phyloP scores from a whole-genome alignment of 2,797 vertebrate species.

The Cyclura pinguis region DNA sequence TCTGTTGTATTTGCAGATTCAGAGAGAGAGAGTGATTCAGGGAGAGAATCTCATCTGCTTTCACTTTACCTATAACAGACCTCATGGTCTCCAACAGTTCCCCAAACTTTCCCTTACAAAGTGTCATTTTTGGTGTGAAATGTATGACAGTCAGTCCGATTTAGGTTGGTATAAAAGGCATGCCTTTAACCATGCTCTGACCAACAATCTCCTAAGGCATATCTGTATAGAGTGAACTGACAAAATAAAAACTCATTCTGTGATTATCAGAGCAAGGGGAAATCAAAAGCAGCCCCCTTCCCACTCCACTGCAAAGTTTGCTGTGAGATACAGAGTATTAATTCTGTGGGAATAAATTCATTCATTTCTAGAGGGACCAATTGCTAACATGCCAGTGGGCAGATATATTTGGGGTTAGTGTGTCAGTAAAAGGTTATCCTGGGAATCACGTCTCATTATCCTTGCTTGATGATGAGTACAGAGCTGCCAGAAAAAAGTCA shows the following conservation, averaged over 20 bases:
- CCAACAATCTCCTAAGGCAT: background rate
- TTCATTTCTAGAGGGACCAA: conserved; percentile 34
- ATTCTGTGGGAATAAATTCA: conserved; percentile 37
- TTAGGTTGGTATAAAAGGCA: background rate
- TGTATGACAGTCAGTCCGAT: background rate
- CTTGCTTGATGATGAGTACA: conserved; percentile 36
- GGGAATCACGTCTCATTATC: conserved; percentile 44
- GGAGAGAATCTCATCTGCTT: background rate
- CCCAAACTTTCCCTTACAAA: background rate
- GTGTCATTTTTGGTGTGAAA: background rate
- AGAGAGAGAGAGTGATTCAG: no score
- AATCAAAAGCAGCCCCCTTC: background rate
- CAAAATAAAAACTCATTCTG: background rate
- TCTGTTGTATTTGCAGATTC: no score
- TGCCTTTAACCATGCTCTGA: background rate
- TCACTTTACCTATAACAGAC: background rate
- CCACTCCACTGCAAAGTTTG: background rate
- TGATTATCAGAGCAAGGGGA: conserved; percentile 26
- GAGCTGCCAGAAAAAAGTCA: conserved; percentile 6
- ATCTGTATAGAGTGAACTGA: background rate
- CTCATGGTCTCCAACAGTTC: background rate
- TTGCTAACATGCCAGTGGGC: conserved; percentile 37
- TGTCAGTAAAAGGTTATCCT: conserved; percentile 31
- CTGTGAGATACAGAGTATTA: conserved; percentile 42
- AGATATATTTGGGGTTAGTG: conserved; percentile 44